Evolutionary conservation across 1,140 invertebrate genomes (phyloP).

Genomic region (Zelostemma sp.): DNA sequence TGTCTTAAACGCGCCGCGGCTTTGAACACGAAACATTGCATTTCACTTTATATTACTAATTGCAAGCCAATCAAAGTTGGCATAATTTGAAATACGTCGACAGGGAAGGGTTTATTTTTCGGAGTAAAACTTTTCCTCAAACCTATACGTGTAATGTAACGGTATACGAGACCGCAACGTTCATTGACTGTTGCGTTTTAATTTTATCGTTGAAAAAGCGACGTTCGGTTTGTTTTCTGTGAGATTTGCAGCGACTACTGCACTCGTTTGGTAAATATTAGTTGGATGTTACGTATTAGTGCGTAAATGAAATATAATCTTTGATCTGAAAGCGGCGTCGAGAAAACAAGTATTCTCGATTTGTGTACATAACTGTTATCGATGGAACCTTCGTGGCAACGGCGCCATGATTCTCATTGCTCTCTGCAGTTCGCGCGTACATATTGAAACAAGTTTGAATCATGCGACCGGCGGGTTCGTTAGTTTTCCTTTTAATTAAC

Average conservation of each 20-base stretch:
- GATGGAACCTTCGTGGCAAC: neutral
- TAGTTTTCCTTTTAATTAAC: slow-evolving; percentile 30
- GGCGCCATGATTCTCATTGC: slow-evolving; percentile 5
- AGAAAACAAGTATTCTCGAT: slow-evolving; percentile 11
- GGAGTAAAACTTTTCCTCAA: no score
- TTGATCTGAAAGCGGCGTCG: slow-evolving; percentile 3
- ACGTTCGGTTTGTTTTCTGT: neutral
- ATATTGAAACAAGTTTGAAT: slow-evolving; percentile 23
- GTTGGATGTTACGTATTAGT: slow-evolving; percentile 5
- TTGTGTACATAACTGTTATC: slow-evolving; percentile 13
- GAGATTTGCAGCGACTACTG: neutral
- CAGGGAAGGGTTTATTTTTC: no score
- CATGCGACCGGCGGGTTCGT: slow-evolving; percentile 3
- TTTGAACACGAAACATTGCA: no score
- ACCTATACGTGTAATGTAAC: no score
- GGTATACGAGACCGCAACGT: no score
- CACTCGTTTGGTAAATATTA: slow-evolving; percentile 18
- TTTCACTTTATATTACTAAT: no score
- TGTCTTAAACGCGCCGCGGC: neutral
- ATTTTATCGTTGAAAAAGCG: neutral
- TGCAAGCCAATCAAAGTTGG: no score
- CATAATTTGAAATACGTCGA: no score
- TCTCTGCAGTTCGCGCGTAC: slow-evolving; percentile 12
- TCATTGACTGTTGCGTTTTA: no score
- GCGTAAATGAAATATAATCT: slow-evolving; percentile 16